phyloP scores from a whole-genome alignment of 2,888 invertebrate genomes.

The Linnaemya vulpina region DNA sequence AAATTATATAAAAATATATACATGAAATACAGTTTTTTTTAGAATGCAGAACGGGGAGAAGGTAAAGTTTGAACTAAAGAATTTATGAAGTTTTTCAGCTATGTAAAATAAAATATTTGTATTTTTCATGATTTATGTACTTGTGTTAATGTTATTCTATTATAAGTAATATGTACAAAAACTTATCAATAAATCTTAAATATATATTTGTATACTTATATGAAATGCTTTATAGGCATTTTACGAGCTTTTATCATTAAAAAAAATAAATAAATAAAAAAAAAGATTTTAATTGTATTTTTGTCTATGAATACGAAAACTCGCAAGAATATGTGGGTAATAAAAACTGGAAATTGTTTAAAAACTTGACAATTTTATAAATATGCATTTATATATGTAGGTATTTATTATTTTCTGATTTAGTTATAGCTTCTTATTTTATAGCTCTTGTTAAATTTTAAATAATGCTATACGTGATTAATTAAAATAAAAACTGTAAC shows the following conservation, averaged over 20 bases:
- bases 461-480: slow-evolving; percentile 26
- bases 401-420: slow-evolving; percentile 23
- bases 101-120: slow-evolving; percentile 48
- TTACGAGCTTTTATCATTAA: slow-evolving; percentile 19
- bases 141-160: slow-evolving; percentile 36
- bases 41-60: slow-evolving; percentile 11
- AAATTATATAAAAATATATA: slow-evolving; percentile 17
- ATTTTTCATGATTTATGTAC: slow-evolving; percentile 8
- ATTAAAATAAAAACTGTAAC: slow-evolving; percentile 15
- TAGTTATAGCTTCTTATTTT: slow-evolving; percentile 16
- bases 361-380: slow-evolving; percentile 36
- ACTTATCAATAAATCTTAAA: slow-evolving; percentile 65
- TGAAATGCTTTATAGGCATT: slow-evolving; percentile 41
- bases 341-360: slow-evolving; percentile 15
- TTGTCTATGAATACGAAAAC: slow-evolving; percentile 20
- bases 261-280: background rate
- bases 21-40: slow-evolving; percentile 35
- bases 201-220: slow-evolving; percentile 29
- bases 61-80: slow-evolving; percentile 44
- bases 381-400: background rate
- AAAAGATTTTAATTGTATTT: background rate
- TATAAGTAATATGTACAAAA: slow-evolving; percentile 66
- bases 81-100: slow-evolving; percentile 38
- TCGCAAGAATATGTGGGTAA: slow-evolving; percentile 16
- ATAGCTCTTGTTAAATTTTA: slow-evolving; percentile 28